Percentiles rank a stretch among this genome's conserved stretches.
These are phyloP conservation scores for Amphiprion percula DNA, from an alignment of 2,113 vertebrate genomes.

Conservation along the genomic window DNA sequence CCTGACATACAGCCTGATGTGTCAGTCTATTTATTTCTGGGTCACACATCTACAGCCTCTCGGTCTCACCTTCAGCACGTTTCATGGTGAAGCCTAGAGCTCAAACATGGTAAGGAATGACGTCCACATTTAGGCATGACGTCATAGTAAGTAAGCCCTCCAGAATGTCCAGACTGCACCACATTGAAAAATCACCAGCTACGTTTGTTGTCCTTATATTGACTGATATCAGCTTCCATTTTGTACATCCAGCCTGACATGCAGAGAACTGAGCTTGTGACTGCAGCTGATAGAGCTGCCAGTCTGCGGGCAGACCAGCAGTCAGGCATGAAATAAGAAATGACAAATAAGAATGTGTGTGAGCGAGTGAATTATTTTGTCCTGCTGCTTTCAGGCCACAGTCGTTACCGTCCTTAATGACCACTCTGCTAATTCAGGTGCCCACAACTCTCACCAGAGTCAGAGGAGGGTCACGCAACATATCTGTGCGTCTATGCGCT, in stretches of 20 bases:
- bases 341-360: not conserved
- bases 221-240: conserved; percentile 24
- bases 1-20: conserved; percentile 33
- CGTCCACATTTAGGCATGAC: conserved; percentile 69
- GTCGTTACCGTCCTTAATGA: conserved; percentile 6
- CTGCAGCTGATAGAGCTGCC: conserved; percentile 32
- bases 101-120: conserved; percentile 70
- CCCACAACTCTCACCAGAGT: conserved; percentile 40
- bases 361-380: conserved; percentile 1
- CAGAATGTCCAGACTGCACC: conserved; percentile 12
- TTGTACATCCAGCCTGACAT: not conserved
- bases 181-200: not conserved
- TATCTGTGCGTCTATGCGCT: conserved; percentile 32
- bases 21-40: conserved; percentile 65
- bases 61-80: conserved; percentile 45
- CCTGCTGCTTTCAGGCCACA: not conserved
- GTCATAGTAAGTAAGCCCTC: conserved; percentile 26
- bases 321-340: not conserved
- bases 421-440: conserved; percentile 49
- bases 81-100: conserved; percentile 41
- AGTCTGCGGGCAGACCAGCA: not conserved
- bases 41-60: conserved; percentile 28
- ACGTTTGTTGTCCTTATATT: conserved; percentile 1
- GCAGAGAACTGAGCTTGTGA: conserved; percentile 5
- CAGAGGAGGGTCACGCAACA: conserved; percentile 36